phyloP scores from a whole-genome alignment of 2,888 invertebrate genomes.

The Meliscaeva auricollis region DNA sequence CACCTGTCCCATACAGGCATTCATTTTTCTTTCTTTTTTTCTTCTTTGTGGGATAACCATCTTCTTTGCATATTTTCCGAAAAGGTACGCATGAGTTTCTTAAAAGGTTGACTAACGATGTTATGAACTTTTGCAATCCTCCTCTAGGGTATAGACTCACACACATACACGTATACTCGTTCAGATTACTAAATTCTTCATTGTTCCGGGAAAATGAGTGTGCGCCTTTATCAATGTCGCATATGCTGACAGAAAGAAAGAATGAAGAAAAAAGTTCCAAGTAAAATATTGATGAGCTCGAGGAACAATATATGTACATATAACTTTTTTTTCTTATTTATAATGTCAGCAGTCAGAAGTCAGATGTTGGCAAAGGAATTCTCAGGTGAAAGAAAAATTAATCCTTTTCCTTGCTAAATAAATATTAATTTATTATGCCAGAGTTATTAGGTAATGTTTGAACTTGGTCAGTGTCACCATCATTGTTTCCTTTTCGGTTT shows the following conservation, averaged over 20 bases:
- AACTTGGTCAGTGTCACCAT: too few species aligned
- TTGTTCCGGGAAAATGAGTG: conserved; percentile 18
- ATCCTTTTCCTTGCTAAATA: too few species aligned
- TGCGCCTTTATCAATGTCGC: conserved; percentile 9
- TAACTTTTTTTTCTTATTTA: neutral
- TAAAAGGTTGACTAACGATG: conserved; percentile 49
- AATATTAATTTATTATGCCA: too few species aligned
- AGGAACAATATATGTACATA: too few species aligned
- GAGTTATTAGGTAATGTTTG: too few species aligned
- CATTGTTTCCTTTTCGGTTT: too few species aligned
- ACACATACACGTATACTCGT: neutral
- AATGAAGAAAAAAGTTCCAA: conserved; percentile 1
- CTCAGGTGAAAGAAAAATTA: too few species aligned
- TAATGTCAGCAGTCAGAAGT: conserved; percentile 4
- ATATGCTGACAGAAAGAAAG: conserved; percentile 17
- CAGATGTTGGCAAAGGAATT: neutral
- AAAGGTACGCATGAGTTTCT: conserved; percentile 33
- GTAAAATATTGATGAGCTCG: conserved; percentile 41
- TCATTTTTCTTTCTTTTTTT: neutral
- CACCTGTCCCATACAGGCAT: neutral
- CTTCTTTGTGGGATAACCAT: conserved; percentile 11
- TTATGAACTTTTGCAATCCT: conserved; percentile 32
- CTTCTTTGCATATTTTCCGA: conserved; percentile 2
- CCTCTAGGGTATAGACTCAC: neutral
- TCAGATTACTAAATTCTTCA: neutral